Evolutionary conservation across 2,797 vertebrate species (phyloP).

Genomic region (Anableps anableps): DNA sequence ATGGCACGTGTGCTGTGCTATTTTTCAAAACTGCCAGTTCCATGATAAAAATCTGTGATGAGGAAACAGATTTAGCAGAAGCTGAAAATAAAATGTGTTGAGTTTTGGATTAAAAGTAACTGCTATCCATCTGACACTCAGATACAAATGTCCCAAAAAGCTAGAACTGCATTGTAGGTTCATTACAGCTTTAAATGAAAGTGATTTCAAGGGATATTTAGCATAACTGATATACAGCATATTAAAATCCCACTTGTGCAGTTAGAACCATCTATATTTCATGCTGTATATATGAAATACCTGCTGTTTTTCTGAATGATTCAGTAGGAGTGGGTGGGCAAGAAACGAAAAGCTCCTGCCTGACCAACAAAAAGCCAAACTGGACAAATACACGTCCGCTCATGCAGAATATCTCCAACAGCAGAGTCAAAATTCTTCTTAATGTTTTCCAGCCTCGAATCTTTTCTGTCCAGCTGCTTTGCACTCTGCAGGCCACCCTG

Average conservation of each 20-base stretch:
- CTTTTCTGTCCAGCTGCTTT: constrained; percentile 26
- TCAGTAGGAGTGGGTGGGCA: constrained; percentile 52
- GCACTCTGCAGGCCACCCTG: constrained; percentile 13
- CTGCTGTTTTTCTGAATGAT: constrained; percentile 66
- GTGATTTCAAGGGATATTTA: background rate
- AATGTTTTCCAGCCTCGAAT: constrained; percentile 24
- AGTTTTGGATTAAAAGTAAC: constrained; percentile 18
- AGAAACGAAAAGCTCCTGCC: constrained; percentile 25
- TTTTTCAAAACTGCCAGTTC: constrained; percentile 18
- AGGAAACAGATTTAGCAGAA: constrained; percentile 22
- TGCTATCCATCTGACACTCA: constrained; percentile 24
- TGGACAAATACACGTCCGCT: background rate
- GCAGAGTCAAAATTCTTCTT: constrained; percentile 10
- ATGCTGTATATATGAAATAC: constrained; percentile 50
- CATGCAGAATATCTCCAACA: constrained; percentile 20
- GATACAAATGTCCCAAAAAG: constrained; percentile 20
- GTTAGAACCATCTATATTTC: constrained; percentile 58
- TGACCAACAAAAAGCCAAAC: constrained; percentile 38
- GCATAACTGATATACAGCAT: background rate
- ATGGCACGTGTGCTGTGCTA: constrained; percentile 10
- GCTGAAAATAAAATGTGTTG: constrained; percentile 12
- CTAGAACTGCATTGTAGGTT: constrained; percentile 1
- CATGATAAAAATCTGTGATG: constrained; percentile 27
- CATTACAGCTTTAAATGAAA: background rate
- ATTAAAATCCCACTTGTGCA: background rate